Base-by-base conservation (phyloP, 2,113 vertebrate species). In the Sorex fumeus region DNA sequence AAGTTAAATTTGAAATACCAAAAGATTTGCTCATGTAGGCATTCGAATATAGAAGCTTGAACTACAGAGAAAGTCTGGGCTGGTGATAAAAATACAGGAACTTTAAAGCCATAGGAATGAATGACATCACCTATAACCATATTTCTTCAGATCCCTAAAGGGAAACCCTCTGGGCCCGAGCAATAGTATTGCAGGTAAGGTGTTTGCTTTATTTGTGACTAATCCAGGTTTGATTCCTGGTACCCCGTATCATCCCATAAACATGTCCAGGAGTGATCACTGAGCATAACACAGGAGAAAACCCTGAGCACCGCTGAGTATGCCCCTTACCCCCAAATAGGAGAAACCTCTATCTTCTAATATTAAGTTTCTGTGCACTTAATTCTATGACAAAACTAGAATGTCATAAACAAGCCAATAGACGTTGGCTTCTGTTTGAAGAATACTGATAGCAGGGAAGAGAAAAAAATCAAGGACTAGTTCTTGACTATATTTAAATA, bases 1-100 rank as follows among this genome's bases (percentile, higher is more conserved):
- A 92, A 97, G 93, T 95, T 96, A 96, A 97, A 97, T 94, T 94
- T 94, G 91, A 96, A 97, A 95, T 96, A 95, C 75, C 83, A 87
- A 79, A 88, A 92, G 94, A 95, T 71, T 93, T 88, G 80, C 93
- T 96, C 91, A 84, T 92, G 80, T 89, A 93, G 84, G 43, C 75
- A 96, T 96, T 95, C 95, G 95, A 96, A 95, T 96, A 96, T 94
- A 95, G 91, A 96, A 96, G 69, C 93, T 94, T 91, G 88, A 95
- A 93, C 70, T 72, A 87, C 83, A 92, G 90, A 85, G 70, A 89
- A 92, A 93, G 88, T 95, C 86, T 92, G 67, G 64, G 32, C 76
- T 91, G n/a, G 13, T 80, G 87, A 95, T 96, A 87, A 77, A 96
- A 96, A 95, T 89, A 93, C 3, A 91, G 12, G 47, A 75, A 92